phyloP scores from a whole-genome alignment of 2,113 vertebrate genomes.

The Phylloscopus trochiloides region DNA sequence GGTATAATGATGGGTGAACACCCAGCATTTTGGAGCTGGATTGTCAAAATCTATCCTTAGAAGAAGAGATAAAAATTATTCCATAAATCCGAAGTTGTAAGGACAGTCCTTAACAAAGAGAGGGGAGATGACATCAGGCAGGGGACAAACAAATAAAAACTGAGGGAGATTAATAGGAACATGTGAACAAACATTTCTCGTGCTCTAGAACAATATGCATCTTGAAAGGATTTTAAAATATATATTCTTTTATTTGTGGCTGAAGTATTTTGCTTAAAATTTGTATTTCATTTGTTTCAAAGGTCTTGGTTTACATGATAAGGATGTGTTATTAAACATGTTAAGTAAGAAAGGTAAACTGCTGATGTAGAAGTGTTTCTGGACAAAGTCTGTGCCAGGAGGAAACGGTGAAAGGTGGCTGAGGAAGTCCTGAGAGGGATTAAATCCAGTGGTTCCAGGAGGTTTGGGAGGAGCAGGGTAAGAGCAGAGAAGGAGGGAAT shows the following conservation, averaged over 20 bases:
- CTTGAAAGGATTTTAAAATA: not conserved
- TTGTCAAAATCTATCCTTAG: not conserved
- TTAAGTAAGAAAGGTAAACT: not conserved
- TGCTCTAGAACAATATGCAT: not conserved
- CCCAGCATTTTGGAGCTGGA: not conserved
- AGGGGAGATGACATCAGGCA: not conserved
- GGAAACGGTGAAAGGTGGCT: accelerated
- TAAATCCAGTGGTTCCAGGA: not conserved
- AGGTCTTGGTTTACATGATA: not conserved
- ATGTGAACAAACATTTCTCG: not conserved
- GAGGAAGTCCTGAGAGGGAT: not conserved
- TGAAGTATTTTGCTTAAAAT: not conserved
- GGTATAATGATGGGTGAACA: not conserved
- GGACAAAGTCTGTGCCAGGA: not conserved
- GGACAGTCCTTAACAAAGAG: not conserved
- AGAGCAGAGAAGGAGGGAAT: not conserved
- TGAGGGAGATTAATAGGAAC: not conserved
- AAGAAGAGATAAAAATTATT: not conserved
- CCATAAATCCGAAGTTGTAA: not conserved
- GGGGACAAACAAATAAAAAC: not conserved
- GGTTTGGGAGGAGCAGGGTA: not conserved
- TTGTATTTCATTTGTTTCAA: not conserved
- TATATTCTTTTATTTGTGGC: not conserved
- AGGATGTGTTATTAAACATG: not conserved
- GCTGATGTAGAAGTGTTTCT: not conserved